Conservation (phyloP, 2,888 invertebrate genomes). For the Aphrophora alni region DNA sequence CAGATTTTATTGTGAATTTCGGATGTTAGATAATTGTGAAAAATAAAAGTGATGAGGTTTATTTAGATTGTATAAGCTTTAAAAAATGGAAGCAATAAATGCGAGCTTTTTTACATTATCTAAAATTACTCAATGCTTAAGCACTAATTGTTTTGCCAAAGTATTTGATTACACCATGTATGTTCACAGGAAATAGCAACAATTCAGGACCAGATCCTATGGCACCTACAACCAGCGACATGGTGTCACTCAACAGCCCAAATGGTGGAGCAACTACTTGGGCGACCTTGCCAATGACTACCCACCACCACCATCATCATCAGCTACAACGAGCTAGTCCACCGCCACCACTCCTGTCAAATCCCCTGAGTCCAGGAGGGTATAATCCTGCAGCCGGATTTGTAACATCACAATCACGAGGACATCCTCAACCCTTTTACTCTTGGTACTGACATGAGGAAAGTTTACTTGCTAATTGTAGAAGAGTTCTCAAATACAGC, state of each 20-base stretch:
- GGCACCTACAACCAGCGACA: constrained; percentile 46
- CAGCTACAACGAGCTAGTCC: constrained; percentile 42
- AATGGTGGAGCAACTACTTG: constrained; percentile 46
- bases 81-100: no score
- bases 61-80: no score
- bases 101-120: no score
- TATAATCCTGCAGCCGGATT: constrained; percentile 41
- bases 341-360: constrained; percentile 43
- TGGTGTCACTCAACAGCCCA: constrained; percentile 49
- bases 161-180: no score
- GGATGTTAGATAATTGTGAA: no score
- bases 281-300: constrained; percentile 42
- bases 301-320: constrained; percentile 35
- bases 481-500: not conserved
- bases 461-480: not conserved
- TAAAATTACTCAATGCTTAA: no score
- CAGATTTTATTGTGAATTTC: no score
- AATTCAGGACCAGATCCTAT: constrained; percentile 37
- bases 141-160: no score
- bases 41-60: no score
- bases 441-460: constrained; percentile 49
- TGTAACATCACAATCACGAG: constrained; percentile 44
- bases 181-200: constrained; percentile 34
- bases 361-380: constrained; percentile 46
- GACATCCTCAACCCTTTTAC: constrained; percentile 49